These are phyloP conservation scores for Hedya salicella DNA, from an alignment of 2,888 invertebrate species.

Conservation along the genomic window DNA sequence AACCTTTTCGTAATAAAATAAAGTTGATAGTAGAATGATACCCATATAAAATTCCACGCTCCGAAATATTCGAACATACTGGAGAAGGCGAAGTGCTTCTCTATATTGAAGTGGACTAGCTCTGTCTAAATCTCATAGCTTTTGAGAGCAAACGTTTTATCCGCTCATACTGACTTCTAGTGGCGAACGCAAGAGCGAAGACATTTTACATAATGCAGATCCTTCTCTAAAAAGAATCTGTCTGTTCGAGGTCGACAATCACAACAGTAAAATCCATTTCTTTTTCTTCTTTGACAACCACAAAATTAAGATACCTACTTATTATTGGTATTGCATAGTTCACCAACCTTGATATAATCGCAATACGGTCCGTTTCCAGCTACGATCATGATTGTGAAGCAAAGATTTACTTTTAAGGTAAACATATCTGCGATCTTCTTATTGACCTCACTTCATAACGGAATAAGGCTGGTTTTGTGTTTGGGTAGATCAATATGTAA, in stretches of 20 bases:
- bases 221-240: neutral
- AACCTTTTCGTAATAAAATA: no score
- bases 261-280: constrained; percentile 1
- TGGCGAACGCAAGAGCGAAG: constrained; percentile 5
- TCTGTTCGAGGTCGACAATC: constrained; percentile 1
- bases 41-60: neutral
- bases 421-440: constrained; percentile 66
- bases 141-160: constrained; percentile 12
- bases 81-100: constrained; percentile 6
- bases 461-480: constrained; percentile 36
- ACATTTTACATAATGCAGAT: constrained; percentile 24
- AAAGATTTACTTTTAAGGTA: constrained; percentile 69
- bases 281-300: constrained; percentile 32
- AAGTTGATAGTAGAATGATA: no score
- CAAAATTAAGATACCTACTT: constrained; percentile 31
- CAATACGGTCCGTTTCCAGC: constrained; percentile 62
- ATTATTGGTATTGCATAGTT: constrained; percentile 46
- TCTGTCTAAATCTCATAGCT: constrained; percentile 6
- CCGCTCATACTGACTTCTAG: neutral
- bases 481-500: neutral
- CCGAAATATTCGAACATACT: neutral
- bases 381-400: constrained; percentile 70
- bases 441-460: constrained; percentile 50
- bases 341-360: constrained; percentile 52
- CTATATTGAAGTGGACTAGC: constrained; percentile 10